Percentiles rank a stretch among this genome's conserved stretches.
Conservation (phyloP, 2,797 vertebrate genomes). For the Falco naumanni region DNA sequence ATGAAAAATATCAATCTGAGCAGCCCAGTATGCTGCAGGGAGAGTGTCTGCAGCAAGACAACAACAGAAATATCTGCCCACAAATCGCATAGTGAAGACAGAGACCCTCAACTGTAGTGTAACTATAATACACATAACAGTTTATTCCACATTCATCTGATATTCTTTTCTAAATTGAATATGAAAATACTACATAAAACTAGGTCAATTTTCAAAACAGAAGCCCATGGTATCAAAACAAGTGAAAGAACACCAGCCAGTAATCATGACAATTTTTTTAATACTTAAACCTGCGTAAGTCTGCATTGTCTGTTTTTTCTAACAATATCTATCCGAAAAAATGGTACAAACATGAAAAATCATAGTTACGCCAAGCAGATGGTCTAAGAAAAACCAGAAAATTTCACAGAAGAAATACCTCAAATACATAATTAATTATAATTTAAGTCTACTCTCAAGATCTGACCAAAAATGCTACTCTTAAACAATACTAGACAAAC, state of each 20-base stretch:
- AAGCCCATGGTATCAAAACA: background rate
- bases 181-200: background rate
- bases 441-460: background rate
- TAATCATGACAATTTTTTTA: background rate
- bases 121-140: rapidly evolving
- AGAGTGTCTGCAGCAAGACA: background rate
- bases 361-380: background rate
- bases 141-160: background rate
- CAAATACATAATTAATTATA: background rate
- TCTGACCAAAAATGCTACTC: background rate
- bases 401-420: background rate
- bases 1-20: background rate
- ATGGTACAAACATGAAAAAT: background rate
- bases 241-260: background rate
- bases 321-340: background rate
- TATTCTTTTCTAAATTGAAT: background rate
- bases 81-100: background rate
- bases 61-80: background rate
- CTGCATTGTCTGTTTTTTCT: background rate
- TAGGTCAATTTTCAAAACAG: background rate
- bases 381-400: background rate
- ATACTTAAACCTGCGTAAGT: background rate
- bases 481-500: background rate
- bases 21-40: background rate
- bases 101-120: background rate